Base-by-base conservation (phyloP, 2,797 vertebrate genomes). In the Emys orbicularis region DNA sequence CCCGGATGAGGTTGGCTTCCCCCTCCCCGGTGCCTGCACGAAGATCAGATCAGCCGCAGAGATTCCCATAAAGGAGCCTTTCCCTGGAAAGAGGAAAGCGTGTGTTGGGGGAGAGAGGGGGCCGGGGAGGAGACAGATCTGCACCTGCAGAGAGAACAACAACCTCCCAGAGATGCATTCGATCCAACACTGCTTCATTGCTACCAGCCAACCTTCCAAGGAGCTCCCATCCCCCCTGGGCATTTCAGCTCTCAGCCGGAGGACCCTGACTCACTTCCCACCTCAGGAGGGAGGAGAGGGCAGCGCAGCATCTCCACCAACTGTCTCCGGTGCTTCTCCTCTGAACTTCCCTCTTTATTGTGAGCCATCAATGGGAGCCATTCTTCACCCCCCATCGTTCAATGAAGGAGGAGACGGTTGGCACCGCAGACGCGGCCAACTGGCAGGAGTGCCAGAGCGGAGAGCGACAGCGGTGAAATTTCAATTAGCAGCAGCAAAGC, bases 351-450 rank as follows among this genome's bases (percentile, higher is more conserved):
- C 53, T 94, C 37, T 81, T 81, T 27, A 50, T 59, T 37, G 80
- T 65, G 19, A 91, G 50, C 23, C 86, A 89, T 98, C 97, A 98
- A 98, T 97, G 84, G 91, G 92, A 91, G 29, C 91, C 95, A 97
- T 98, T 98, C 97, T 98, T 97, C 96, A 85, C 34, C 88, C 87
- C 88, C 19, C 83, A 84, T 83, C 12, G 8, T 90, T 86, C 3
- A 1, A 89, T 0, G 56, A 95, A 93, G 93, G 92, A 93, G 83
- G 87, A 1, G 0, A 91, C 0, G 3, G 82, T 0, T 1, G 37
- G 50, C 83, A 83, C 86, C 61, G 27, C 18, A 18, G 5, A 19
- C 10, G 19, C 3, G 9, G 65, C 65, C 34, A 37, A 37, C 4
- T 9, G 65, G 5, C 52, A 0, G 0, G 47, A 15, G 7, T 5